These are phyloP conservation scores for Silurus meridionalis DNA, from an alignment of 2,113 vertebrate species.

Conservation along the genomic window DNA sequence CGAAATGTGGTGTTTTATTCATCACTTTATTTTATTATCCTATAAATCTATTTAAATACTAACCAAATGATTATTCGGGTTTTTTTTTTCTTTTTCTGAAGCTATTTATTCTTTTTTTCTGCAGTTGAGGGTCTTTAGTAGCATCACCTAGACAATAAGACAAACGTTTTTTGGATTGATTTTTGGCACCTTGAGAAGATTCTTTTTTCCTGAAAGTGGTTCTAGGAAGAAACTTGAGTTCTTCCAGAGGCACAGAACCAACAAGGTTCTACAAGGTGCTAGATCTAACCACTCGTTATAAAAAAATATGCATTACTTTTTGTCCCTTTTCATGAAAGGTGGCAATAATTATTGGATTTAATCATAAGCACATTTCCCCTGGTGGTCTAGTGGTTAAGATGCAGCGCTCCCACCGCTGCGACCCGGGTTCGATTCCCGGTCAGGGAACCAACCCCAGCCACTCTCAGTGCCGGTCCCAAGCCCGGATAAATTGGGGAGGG, in stretches of 20 bases:
- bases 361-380: background rate
- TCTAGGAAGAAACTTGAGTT: background rate
- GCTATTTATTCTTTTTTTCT: background rate
- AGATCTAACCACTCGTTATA: background rate
- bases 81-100: background rate
- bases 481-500: too few species aligned
- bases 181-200: background rate
- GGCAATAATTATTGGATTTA: background rate
- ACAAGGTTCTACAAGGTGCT: background rate
- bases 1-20: too few species aligned
- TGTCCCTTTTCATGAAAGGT: background rate
- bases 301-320: background rate
- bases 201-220: background rate
- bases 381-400: too few species aligned
- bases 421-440: too few species aligned
- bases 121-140: background rate
- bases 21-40: background rate
- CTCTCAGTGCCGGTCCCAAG: too few species aligned
- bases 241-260: background rate
- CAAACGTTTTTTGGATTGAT: background rate
- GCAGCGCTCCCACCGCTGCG: too few species aligned
- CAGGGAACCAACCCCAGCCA: too few species aligned
- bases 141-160: background rate
- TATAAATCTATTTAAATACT: background rate
- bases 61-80: background rate